Evolutionary conservation across 2,888 invertebrate genomes (phyloP).

Genomic region (Oxycera nigricornis): DNA sequence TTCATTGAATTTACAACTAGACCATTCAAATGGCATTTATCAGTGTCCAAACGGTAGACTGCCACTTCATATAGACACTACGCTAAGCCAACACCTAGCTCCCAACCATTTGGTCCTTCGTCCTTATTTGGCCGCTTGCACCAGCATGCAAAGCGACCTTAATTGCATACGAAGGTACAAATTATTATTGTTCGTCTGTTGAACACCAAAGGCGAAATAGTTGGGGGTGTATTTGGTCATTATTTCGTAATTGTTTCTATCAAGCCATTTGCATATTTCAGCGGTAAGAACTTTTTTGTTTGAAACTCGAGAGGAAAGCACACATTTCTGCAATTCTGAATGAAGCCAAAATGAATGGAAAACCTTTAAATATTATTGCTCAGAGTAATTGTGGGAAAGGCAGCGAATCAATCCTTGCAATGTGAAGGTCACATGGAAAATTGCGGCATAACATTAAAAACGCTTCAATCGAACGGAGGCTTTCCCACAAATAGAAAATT

Average conservation of each 20-base stretch:
- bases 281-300: neutral
- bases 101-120: neutral
- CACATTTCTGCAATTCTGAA: too few species aligned
- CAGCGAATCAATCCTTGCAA: too few species aligned
- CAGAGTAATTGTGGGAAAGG: too few species aligned
- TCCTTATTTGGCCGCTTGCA: neutral
- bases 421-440: too few species aligned
- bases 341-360: too few species aligned
- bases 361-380: too few species aligned
- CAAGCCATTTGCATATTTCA: neutral
- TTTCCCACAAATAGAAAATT: too few species aligned
- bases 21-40: conserved; percentile 45
- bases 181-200: conserved; percentile 43
- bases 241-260: conserved; percentile 8
- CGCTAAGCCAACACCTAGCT: conserved; percentile 1
- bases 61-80: neutral
- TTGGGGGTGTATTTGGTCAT: conserved; percentile 7
- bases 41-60: conserved; percentile 40
- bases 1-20: conserved; percentile 45
- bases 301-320: too few species aligned
- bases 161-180: conserved; percentile 32
- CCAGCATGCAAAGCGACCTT: conserved; percentile 6
- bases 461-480: too few species aligned
- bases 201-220: neutral
- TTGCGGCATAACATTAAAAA: too few species aligned